A percentile compares a stretch with the other conserved stretches of the same genome.
These are phyloP conservation scores for Eristalis tenax DNA, from an alignment of 2,888 invertebrate genomes.

Conservation along the genomic window DNA sequence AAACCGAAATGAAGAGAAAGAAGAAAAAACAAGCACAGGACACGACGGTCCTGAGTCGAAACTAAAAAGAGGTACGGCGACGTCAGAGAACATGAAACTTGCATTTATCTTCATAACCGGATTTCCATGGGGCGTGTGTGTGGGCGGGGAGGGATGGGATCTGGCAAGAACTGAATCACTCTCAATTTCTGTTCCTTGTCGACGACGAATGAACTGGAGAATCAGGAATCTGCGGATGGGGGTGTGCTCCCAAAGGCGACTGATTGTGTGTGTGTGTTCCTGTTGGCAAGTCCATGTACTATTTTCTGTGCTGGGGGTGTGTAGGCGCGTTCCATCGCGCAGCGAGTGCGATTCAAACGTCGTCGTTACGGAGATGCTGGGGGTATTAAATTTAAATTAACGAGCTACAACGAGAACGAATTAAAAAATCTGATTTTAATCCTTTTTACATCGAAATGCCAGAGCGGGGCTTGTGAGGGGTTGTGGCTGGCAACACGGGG, in stretches of 20 bases:
- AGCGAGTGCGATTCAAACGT: slow-evolving; percentile 31
- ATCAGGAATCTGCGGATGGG: neutral
- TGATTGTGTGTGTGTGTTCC: slow-evolving; percentile 3
- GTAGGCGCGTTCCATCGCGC: neutral
- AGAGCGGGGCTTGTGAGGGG: neutral
- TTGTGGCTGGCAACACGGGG: neutral
- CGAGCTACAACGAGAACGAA: slow-evolving; percentile 24
- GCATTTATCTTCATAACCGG: slow-evolving; percentile 65
- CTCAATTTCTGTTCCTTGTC: slow-evolving; percentile 47
- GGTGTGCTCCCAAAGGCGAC: slow-evolving; percentile 32
- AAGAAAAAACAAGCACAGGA: neutral
- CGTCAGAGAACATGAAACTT: slow-evolving; percentile 43
- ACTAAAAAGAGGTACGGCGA: slow-evolving; percentile 15
- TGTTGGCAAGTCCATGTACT: slow-evolving; percentile 3
- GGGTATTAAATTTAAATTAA: slow-evolving; percentile 63
- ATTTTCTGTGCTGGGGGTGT: neutral
- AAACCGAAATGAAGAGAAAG: slow-evolving; percentile 38
- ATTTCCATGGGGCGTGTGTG: slow-evolving; percentile 16
- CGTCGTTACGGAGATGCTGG: slow-evolving; percentile 24
- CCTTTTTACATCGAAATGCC: neutral
- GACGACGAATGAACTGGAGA: neutral
- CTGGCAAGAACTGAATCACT: slow-evolving; percentile 20
- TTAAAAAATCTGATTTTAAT: slow-evolving; percentile 36
- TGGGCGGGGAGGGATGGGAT: neutral
- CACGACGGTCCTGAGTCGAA: slow-evolving; percentile 14